Evolutionary conservation across 2,113 vertebrate genomes (phyloP).

Genomic region (Cranoglanis bouderius): DNA sequence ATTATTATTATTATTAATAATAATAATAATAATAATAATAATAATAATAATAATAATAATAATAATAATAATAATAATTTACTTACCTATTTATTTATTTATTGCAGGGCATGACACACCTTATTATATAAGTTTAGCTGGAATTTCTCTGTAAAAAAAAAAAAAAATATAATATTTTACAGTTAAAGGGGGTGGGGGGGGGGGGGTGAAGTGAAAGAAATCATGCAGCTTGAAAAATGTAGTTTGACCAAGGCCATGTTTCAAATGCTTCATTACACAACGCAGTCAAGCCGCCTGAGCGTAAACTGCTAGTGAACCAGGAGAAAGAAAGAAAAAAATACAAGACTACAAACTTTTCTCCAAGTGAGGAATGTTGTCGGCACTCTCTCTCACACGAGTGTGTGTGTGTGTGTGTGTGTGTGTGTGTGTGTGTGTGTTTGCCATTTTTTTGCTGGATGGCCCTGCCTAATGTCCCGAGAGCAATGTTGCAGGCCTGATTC

Average conservation of each 20-base stretch:
- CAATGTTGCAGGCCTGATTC: conserved; percentile 67
- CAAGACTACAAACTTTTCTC: conserved; percentile 60
- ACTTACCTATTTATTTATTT: not conserved
- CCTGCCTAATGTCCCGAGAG: conserved; percentile 66
- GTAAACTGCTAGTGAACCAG: not conserved
- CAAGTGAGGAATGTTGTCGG: conserved; percentile 52
- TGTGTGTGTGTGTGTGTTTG: conserved; percentile 58
- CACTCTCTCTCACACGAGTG: conserved; percentile 36
- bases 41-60: no score
- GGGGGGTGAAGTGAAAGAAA: not conserved
- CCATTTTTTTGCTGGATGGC: conserved; percentile 55
- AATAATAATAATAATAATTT: no score
- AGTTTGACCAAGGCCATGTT: conserved; percentile 10
- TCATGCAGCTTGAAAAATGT: conserved; percentile 6
- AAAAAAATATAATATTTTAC: not conserved
- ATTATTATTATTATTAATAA: not conserved
- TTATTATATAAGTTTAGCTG: not conserved
- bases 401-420: conserved; percentile 42
- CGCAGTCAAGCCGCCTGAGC: not conserved
- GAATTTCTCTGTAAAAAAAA: not conserved
- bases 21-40: no score
- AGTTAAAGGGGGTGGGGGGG: not conserved
- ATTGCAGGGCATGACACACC: not conserved
- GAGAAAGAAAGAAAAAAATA: not conserved
- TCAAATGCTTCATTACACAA: conserved; percentile 20